phyloP scores from a whole-genome alignment of 1,140 invertebrate genomes.

The Brachionus sp. region DNA sequence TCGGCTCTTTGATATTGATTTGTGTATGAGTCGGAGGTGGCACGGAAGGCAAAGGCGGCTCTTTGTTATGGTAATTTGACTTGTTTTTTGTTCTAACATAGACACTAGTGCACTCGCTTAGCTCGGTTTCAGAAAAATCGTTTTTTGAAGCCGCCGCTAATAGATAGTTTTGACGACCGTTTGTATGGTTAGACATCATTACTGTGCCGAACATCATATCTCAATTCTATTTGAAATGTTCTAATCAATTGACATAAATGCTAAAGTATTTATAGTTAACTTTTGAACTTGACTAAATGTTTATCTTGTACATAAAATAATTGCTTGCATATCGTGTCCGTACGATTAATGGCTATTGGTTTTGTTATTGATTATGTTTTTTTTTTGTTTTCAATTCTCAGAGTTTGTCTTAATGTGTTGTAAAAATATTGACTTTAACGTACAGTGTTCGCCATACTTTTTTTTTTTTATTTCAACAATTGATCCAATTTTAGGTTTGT shows the following conservation, averaged over 20 bases:
- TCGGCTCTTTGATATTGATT: neutral
- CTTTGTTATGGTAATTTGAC: neutral
- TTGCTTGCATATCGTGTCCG: neutral
- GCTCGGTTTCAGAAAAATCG: neutral
- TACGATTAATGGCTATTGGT: constrained; percentile 7
- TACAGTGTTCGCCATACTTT: neutral
- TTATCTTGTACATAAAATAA: neutral
- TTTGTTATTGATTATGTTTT: constrained; percentile 13
- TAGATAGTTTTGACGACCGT: neutral
- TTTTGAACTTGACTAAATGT: constrained; percentile 24
- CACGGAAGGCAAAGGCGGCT: neutral
- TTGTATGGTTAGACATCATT: constrained; percentile 1
- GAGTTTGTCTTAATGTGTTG: neutral
- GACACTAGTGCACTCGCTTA: neutral
- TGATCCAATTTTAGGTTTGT: neutral
- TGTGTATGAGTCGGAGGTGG: neutral
- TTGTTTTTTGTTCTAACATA: neutral
- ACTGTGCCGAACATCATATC: constrained; percentile 11
- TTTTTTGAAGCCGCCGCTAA: neutral
- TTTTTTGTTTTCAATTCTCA: neutral
- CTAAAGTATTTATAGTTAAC: constrained; percentile 23
- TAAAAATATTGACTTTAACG: constrained; percentile 24
- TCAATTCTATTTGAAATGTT: neutral
- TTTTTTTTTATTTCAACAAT: neutral
- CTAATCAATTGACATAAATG: neutral